phyloP scores from a whole-genome alignment of 2,797 vertebrate genomes.

The Helarctos malayanus region DNA sequence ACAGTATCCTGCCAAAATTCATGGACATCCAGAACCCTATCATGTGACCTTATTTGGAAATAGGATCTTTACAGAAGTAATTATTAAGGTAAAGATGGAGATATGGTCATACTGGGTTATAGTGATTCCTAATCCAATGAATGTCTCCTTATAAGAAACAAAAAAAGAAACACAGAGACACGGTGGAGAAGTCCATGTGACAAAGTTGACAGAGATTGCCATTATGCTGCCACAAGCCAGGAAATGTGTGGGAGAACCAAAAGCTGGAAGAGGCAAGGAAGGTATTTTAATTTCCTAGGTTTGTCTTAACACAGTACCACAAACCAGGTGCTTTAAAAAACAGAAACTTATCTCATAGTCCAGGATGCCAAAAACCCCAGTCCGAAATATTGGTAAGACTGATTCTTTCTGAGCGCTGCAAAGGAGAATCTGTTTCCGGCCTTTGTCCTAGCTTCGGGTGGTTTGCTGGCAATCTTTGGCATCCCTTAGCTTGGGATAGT shows the following conservation, averaged over 20 bases:
- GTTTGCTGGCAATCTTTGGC: not conserved
- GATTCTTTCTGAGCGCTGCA: not conserved
- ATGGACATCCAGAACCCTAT: not conserved
- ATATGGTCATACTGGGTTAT: not conserved
- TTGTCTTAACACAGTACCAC: not conserved
- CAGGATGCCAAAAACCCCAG: not conserved
- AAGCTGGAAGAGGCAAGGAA: not conserved
- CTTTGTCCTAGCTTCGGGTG: not conserved
- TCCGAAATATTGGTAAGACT: not conserved
- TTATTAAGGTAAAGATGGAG: not conserved
- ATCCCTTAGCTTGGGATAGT: not conserved
- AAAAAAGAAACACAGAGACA: not conserved
- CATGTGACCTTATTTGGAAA: not conserved
- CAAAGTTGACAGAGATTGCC: not conserved
- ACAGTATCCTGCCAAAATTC: not conserved
- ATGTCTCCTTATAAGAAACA: not conserved
- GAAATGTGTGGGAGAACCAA: accelerated
- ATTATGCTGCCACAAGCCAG: not conserved
- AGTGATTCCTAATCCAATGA: not conserved
- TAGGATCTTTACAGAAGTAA: not conserved
- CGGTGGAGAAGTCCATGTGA: not conserved
- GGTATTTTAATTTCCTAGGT: not conserved
- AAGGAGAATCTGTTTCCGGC: not conserved
- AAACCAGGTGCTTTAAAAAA: not conserved
- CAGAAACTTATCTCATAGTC: not conserved